Evolutionary conservation across 2,797 vertebrate species (phyloP), one percentile per base, ranked within the genome.

Genomic region (Manis javanica): DNA sequence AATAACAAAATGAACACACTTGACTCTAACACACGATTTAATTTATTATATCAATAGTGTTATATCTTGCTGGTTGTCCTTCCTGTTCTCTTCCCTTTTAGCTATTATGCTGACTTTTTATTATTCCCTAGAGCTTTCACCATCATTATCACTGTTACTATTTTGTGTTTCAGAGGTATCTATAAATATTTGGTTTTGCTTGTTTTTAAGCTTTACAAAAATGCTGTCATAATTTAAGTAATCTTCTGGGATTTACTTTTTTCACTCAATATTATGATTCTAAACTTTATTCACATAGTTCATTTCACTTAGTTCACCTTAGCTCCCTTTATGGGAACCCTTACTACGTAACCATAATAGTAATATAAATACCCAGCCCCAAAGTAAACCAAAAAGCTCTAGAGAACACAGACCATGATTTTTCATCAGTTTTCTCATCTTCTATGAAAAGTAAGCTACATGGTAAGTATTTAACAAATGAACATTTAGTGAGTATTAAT

Each of bases 221-320:
- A 55, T 14, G 68, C 11, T 88, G 26, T 82, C 26, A 53, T 39
- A 72, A 9, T 79, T 75, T 72, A 69, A 63, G 31, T 74, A 59
- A 59, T 85, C 5, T 51, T 78, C 63, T 57, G 9, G 21, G 15
- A 51, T 55, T 85, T 74, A 4, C 29, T 87, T 87, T 81, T 42
- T 66, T 87, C 23, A 42, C 12, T 78, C 23, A 51, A 24, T 31
- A 7, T 86, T 86, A 63, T 86, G 14, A 71, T 69, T 81, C 16
- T 89, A 90, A 87, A 61, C 24, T 79, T 90, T 16, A 84, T 61
- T 90, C 23, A 71, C 53, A 82, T 61, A 87, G 14, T 66, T 95
- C n/a, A 85, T 94, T 74, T 93, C 37, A 68, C 26, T 94, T 53
- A 39, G 7, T 81, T 78, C 57, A 68, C 42, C 59, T 82, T 71